Percentiles rank a stretch among this genome's conserved stretches.
These are phyloP conservation scores for Tachina grossa DNA, from an alignment of 2,888 invertebrate genomes.

Conservation along the genomic window DNA sequence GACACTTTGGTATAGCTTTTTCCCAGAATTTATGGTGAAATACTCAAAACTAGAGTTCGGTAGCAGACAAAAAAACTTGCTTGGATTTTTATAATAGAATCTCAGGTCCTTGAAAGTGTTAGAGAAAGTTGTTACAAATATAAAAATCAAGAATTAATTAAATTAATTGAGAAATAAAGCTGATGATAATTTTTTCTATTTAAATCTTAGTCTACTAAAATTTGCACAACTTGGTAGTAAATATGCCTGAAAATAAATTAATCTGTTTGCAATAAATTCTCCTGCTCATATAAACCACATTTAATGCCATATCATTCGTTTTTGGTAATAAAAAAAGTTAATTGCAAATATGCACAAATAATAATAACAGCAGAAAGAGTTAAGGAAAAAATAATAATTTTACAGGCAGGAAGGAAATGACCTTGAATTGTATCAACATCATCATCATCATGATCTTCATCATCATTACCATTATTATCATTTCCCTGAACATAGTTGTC, in stretches of 20 bases:
- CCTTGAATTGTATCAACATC: constrained; percentile 56
- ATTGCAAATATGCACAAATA: constrained; percentile 48
- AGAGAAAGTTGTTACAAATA: too few species aligned
- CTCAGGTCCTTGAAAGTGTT: too few species aligned
- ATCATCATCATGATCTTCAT: constrained; percentile 8
- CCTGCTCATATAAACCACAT: constrained; percentile 2
- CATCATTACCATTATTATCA: constrained; percentile 4
- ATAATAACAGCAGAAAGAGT: neutral
- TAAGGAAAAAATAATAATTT: constrained; percentile 13
- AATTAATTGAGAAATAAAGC: too few species aligned
- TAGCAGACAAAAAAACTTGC: too few species aligned
- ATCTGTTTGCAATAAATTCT: neutral
- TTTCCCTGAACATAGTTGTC: neutral
- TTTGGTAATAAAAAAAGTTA: constrained; percentile 35
- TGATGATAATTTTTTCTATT: too few species aligned
- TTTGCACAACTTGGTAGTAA: too few species aligned
- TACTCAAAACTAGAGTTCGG: too few species aligned
- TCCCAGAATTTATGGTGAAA: neutral
- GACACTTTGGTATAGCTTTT: neutral
- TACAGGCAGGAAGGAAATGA: constrained; percentile 45
- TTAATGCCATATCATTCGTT: constrained; percentile 13
- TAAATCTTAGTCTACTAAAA: too few species aligned
- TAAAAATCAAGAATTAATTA: too few species aligned
- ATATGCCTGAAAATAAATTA: neutral
- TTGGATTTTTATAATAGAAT: too few species aligned